phyloP scores from a whole-genome alignment of 2,888 invertebrate species.

The Lasioglossum leucozonium region DNA sequence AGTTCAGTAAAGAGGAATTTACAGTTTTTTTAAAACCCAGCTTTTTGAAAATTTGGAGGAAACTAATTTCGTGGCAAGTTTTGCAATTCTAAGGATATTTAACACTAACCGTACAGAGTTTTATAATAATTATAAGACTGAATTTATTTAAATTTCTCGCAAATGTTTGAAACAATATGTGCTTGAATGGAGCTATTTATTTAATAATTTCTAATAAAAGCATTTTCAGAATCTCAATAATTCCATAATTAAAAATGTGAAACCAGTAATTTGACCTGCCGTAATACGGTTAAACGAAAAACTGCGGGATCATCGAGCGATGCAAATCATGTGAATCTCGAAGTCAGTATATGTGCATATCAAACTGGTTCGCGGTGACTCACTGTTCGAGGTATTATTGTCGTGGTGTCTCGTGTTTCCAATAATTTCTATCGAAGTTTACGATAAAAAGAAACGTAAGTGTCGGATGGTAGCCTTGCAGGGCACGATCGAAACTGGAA shows the following conservation, averaged over 20 bases:
- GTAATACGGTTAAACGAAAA: not conserved
- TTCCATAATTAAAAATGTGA: not conserved
- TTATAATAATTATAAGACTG: too few relatives aligned
- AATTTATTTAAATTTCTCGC: too few relatives aligned
- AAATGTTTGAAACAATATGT: too few relatives aligned
- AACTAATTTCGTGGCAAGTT: too few relatives aligned
- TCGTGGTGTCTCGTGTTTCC: constrained; percentile 9
- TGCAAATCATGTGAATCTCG: not conserved
- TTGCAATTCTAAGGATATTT: too few relatives aligned
- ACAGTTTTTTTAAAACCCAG: too few relatives aligned
- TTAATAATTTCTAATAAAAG: too few relatives aligned
- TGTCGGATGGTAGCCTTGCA: constrained; percentile 45
- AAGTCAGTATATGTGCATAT: not conserved
- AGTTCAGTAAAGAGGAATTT: too few relatives aligned
- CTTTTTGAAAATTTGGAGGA: too few relatives aligned
- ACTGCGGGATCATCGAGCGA: not conserved
- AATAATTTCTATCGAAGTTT: constrained; percentile 1
- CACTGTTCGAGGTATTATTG: not conserved
- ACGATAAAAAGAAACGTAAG: constrained; percentile 2
- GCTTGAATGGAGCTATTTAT: too few relatives aligned
- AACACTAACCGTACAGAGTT: too few relatives aligned
- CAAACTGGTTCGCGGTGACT: not conserved
- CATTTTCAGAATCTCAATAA: too few relatives aligned
- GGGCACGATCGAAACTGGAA: constrained; percentile 32
- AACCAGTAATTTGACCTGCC: not conserved